Evolutionary conservation across 2,888 invertebrate genomes (phyloP).

Genomic region (Clitarchus hookeri): DNA sequence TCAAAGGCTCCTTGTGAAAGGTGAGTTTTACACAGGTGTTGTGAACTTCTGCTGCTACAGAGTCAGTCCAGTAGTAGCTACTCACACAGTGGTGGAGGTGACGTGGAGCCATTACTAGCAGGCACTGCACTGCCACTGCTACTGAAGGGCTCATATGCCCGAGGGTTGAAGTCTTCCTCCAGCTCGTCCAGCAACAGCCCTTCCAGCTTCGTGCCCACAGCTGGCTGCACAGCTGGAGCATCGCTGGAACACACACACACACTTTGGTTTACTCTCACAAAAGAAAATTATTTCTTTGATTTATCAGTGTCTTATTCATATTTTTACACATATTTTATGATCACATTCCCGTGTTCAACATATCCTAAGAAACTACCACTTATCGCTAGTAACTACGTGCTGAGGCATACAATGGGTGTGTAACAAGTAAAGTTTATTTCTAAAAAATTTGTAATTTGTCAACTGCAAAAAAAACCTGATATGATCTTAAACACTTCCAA

Average conservation of each 20-base stretch:
- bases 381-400: too few relatives aligned
- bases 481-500: too few relatives aligned
- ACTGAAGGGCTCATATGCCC: conserved; percentile 70
- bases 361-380: too few relatives aligned
- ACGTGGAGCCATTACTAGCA: conserved; percentile 52
- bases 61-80: conserved; percentile 42
- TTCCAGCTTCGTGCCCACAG: conserved; percentile 78
- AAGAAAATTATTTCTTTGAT: not conserved
- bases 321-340: conserved; percentile 24
- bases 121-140: conserved; percentile 51
- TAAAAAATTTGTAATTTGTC: too few relatives aligned
- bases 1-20: too few relatives aligned
- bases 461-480: too few relatives aligned
- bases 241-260: conserved; percentile 26
- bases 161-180: conserved; percentile 87
- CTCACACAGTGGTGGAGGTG: conserved; percentile 73
- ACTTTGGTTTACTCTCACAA: not conserved
- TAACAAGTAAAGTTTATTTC: too few relatives aligned
- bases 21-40: too few relatives aligned
- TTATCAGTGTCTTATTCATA: not conserved
- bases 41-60: too few relatives aligned
- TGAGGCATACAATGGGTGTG: too few relatives aligned
- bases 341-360: not conserved
- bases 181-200: conserved; percentile 77
- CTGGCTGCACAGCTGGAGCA: conserved; percentile 57